Evolutionary conservation across 2,888 invertebrate species (phyloP).

Genomic region (Drosophila putrida): DNA sequence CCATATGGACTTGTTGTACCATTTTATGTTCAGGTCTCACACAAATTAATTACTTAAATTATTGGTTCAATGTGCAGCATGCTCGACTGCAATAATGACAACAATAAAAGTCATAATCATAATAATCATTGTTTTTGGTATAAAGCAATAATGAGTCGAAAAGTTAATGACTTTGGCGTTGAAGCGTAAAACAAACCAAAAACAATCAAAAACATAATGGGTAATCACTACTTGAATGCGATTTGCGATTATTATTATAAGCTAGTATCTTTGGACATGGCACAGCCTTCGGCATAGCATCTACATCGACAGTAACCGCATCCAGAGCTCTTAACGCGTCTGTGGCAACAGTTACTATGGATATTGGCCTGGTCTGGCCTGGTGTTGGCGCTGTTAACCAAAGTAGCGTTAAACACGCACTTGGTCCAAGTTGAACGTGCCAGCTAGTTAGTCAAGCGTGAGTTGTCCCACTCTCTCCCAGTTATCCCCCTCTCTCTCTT

Average conservation of each 20-base stretch:
- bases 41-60: slow-evolving; percentile 29
- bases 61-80: slow-evolving; percentile 34
- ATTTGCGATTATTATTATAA: slow-evolving; percentile 32
- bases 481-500: not conserved
- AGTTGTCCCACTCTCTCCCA: slow-evolving; percentile 21
- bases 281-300: slow-evolving; percentile 13
- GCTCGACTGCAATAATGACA: slow-evolving; percentile 19
- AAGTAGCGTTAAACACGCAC: slow-evolving; percentile 78
- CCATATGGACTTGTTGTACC: slow-evolving; percentile 4
- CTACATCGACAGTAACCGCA: slow-evolving; percentile 10
- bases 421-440: slow-evolving; percentile 71
- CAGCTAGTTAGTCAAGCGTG: slow-evolving; percentile 60
- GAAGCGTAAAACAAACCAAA: slow-evolving; percentile 52
- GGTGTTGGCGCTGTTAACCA: slow-evolving; percentile 48
- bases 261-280: slow-evolving; percentile 27
- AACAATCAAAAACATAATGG: slow-evolving; percentile 39
- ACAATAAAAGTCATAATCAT: slow-evolving; percentile 14
- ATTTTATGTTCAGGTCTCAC: not conserved
- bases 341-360: slow-evolving; percentile 31
- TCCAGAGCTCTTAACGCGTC: slow-evolving; percentile 57
- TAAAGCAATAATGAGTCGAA: slow-evolving; percentile 26
- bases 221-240: slow-evolving; percentile 43
- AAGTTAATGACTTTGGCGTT: slow-evolving; percentile 67
- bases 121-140: slow-evolving; percentile 1
- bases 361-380: slow-evolving; percentile 5